phyloP scores from a whole-genome alignment of 2,797 vertebrate species.

The Acanthiza pusilla region DNA sequence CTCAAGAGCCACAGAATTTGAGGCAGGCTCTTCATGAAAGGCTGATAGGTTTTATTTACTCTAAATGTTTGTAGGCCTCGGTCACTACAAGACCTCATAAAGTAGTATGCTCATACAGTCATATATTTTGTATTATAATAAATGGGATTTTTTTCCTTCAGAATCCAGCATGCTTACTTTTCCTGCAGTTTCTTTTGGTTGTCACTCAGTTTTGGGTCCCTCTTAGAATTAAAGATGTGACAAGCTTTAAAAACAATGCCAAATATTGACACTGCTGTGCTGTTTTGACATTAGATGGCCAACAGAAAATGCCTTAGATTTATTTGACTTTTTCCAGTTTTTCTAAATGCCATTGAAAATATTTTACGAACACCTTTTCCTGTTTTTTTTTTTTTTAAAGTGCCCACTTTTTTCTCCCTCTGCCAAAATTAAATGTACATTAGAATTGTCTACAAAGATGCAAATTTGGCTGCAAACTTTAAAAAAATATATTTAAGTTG shows the following conservation, averaged over 20 bases:
- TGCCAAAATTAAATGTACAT: not conserved
- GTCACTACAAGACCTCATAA: not conserved
- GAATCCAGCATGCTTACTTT: not conserved
- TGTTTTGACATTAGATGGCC: not conserved
- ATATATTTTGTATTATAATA: not conserved
- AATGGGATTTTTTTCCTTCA: not conserved
- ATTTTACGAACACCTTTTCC: not conserved
- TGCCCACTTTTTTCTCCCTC: rapidly evolving
- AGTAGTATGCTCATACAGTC: not conserved
- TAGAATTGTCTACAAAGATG: not conserved
- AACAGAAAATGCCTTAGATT: not conserved
- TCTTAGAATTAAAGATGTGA: not conserved
- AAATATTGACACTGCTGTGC: not conserved
- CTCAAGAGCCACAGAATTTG: not conserved
- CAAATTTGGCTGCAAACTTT: not conserved
- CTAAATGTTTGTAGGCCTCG: not conserved
- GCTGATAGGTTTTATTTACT: not conserved
- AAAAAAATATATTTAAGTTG: not conserved
- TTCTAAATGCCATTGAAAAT: not conserved
- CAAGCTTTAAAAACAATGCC: not conserved
- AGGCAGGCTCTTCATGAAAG: not conserved
- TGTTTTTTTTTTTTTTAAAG: not conserved
- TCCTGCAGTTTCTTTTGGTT: not conserved
- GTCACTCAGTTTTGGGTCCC: not conserved
- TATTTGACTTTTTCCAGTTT: not conserved